Evolutionary conservation across 2,113 vertebrate genomes (phyloP), one percentile per base, ranked within the genome.

Genomic region (Coreoperca whiteheadi): DNA sequence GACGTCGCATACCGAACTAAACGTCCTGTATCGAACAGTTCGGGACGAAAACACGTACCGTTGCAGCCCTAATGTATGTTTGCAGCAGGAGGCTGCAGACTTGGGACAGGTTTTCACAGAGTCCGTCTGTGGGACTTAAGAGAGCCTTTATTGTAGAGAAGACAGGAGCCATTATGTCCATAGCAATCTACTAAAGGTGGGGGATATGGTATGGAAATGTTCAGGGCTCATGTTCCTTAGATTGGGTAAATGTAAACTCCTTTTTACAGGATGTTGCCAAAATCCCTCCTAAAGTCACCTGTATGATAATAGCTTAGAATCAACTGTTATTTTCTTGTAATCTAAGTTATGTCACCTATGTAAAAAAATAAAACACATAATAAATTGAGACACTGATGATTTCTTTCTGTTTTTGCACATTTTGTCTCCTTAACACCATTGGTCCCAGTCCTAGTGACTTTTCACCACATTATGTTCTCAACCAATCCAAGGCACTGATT

Each of bases 401-500:
- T 1, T 57, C 18, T 75, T 37, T 48, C 37, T 59, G 51, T 67
- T 51, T 66, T 48, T 46, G 53, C n/a, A 43, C 14, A 1, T 68
- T 57, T 77, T 76, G 74, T 61, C 41, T 74, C 50, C 25, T 28
- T 56, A 72, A 82, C 64, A 79, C 32, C 37, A 30, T 43, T 34
- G 41, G 7, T 66, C 16, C 46, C 25, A 25, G 67, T 66, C 53
- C 20, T 12, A 1, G 30, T 67, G 65, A 81, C 84, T 81, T 90
- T 86, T 89, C 59, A 87, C 86, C 91, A 79, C 57, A 8, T 69
- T 72, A 57, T 21, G 7, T 84, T 85, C 81, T 86, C 30, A 32
- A 34, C 86, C 87, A 89, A 92, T 72, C 46, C 34, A 3, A 66
- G 60, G 51, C 74, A 51, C 68, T 51, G 79, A 68, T 71, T 80